A percentile compares a stretch with the other conserved stretches of the same genome.
phyloP scores from a whole-genome alignment of 53 echinoderm and acorn worm genomes.

The Arbacia lixula region DNA sequence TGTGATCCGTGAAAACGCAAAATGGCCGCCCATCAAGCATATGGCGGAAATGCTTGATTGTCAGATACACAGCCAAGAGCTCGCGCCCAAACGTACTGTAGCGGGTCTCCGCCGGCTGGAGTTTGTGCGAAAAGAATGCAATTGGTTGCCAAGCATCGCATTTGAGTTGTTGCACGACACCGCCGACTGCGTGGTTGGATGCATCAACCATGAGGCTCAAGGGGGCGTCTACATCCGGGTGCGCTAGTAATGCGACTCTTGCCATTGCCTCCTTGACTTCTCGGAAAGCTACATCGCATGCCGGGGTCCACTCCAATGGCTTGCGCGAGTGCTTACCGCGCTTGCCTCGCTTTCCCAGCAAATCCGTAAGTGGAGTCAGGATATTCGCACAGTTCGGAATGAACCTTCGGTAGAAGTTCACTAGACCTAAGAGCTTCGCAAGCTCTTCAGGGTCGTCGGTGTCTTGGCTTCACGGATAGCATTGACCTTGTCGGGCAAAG shows the following conservation, averaged over 20 bases:
- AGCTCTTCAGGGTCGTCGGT: constrained; percentile 41
- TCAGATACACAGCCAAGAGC: constrained; percentile 54
- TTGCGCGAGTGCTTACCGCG: constrained; percentile 8
- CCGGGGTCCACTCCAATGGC: constrained; percentile 17
- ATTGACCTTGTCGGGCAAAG: constrained; percentile 55
- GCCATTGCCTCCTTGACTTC: constrained; percentile 50
- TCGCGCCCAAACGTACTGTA: constrained; percentile 65
- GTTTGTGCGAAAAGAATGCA: constrained; percentile 57
- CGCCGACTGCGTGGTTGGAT: constrained; percentile 61
- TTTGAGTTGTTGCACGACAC: constrained; percentile 59
- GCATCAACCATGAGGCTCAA: constrained; percentile 63
- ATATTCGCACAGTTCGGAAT: too few relatives aligned
- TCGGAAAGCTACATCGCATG: neutral
- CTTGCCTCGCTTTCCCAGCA: neutral
- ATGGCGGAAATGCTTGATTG: constrained; percentile 57
- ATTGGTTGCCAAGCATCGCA: constrained; percentile 52
- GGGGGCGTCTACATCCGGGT: constrained; percentile 44
- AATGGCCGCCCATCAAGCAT: constrained; percentile 62
- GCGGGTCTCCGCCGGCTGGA: constrained; percentile 52
- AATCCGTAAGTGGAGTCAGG: too few relatives aligned
- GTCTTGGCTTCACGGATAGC: constrained; percentile 46
- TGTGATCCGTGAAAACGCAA: constrained; percentile 66
- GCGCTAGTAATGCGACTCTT: constrained; percentile 24
- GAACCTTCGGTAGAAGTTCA: too few relatives aligned
- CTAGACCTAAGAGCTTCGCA: too few relatives aligned